phyloP scores from a whole-genome alignment of 2,888 invertebrate species.

The Microplitis manilae region DNA sequence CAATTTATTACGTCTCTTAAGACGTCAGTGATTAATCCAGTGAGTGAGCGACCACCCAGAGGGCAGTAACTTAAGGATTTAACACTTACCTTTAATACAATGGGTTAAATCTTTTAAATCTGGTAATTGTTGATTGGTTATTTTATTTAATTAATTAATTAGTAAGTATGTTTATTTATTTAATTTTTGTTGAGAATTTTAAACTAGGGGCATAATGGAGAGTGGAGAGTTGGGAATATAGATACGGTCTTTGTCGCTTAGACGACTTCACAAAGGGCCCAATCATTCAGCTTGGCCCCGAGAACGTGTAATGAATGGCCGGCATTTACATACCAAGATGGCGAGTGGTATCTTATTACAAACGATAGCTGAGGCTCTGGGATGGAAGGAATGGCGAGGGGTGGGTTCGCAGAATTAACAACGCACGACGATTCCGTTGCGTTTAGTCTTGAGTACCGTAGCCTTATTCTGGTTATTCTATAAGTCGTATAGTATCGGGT shows the following conservation, averaged over 20 bases:
- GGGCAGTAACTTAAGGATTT: neutral
- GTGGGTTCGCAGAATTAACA: constrained; percentile 15
- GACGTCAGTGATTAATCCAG: constrained; percentile 69
- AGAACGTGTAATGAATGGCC: constrained; percentile 69
- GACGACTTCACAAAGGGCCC: constrained; percentile 67
- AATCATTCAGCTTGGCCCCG: constrained; percentile 66
- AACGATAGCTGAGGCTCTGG: constrained; percentile 50
- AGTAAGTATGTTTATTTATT: too few relatives aligned
- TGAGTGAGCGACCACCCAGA: constrained; percentile 68
- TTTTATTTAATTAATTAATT: too few relatives aligned
- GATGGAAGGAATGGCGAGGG: constrained; percentile 34
- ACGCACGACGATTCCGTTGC: constrained; percentile 36
- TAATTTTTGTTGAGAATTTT: too few relatives aligned
- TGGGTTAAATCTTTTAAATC: neutral
- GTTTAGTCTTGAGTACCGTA: constrained; percentile 24
- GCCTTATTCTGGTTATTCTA: constrained; percentile 17
- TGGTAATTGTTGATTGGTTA: neutral
- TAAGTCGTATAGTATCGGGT: constrained; percentile 23
- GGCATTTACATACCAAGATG: constrained; percentile 71
- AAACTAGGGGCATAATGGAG: too few relatives aligned
- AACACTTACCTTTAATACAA: neutral
- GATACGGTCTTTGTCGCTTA: constrained; percentile 61
- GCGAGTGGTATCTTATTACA: constrained; percentile 71
- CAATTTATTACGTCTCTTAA: constrained; percentile 68
- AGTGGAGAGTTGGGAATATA: constrained; percentile 52